Evolutionary conservation across 1,140 invertebrate genomes (phyloP).

Genomic region (Ostrea denselamellosa): DNA sequence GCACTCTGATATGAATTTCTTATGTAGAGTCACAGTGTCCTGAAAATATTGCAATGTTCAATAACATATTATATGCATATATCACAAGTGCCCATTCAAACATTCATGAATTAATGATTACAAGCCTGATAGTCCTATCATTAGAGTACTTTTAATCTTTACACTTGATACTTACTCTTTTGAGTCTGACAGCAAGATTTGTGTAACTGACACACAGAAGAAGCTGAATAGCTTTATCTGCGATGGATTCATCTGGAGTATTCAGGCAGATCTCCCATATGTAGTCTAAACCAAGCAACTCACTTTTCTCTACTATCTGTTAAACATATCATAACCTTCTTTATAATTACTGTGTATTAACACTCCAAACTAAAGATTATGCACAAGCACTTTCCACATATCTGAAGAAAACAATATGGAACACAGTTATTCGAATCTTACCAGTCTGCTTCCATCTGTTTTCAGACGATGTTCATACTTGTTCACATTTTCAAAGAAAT

Average conservation of each 20-base stretch:
- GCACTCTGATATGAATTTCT: constrained; percentile 81
- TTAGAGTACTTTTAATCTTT: background rate
- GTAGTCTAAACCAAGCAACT: constrained; percentile 80
- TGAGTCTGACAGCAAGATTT: constrained; percentile 78
- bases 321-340: constrained; percentile 11
- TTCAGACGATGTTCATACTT: constrained; percentile 79
- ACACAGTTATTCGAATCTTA: constrained; percentile 51
- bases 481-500: constrained; percentile 81
- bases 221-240: constrained; percentile 79
- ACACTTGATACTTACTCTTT: constrained; percentile 72
- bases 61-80: too few species aligned
- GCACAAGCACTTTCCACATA: background rate
- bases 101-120: background rate
- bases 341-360: background rate
- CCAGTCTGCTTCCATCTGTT: constrained; percentile 64
- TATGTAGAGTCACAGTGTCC: constrained; percentile 79
- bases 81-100: too few species aligned
- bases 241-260: constrained; percentile 79
- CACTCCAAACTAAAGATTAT: background rate
- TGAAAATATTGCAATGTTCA: constrained; percentile 50
- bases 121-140: background rate
- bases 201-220: constrained; percentile 80
- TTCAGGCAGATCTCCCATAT: constrained; percentile 81
- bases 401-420: background rate
- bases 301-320: constrained; percentile 80